Evolutionary conservation across 2,113 vertebrate genomes (phyloP), one percentile per base, ranked within the genome.

Genomic region (Conger conger): DNA sequence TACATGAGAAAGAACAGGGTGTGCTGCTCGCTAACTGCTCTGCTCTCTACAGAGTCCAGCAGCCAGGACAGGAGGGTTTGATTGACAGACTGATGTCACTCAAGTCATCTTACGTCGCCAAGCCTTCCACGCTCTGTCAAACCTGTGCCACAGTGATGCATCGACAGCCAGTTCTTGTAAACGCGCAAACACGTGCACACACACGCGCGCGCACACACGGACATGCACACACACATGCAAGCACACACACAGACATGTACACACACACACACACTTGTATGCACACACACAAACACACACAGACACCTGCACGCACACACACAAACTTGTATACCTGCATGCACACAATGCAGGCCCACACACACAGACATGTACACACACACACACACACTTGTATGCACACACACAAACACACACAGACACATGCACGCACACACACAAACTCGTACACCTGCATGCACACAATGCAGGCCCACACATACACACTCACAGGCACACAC

Each of bases 201-300:
- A 85, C 15, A 27, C 9, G 78, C 63, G 33, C 20, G 68, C 35
- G 35, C 33, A 82, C 33, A 37, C 6, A 80, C 7, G 63, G 8
- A n/a, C n/a, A 85, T 50, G 23, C 57, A 60, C 57, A 23, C 79
- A 85, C 50, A 85, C 77, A 80, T 63, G 79, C 83, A 88, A n/a
- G 82, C 57, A 37, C 79, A 80, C 81, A 35, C 42, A 85, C 15
- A 27, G 4, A 83, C 63, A 54, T 23, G 68, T 20, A 57, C 33
- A 82, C 33, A 37, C 6, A 80, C 7, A 76, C 15, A n/a, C n/a
- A 85, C 35, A 36, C 80, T 53, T 16, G 36, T 27, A 87, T 38
- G 68, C 45, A 80, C 73, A n/a, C 38, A 83, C 57, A 87, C 87
- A 88, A 50, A 86, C 78, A 86, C 6, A 16, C 40, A 35, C 86